phyloP scores from a whole-genome alignment of 2,888 invertebrate species.

The Prosopocoilus inquinatus region DNA sequence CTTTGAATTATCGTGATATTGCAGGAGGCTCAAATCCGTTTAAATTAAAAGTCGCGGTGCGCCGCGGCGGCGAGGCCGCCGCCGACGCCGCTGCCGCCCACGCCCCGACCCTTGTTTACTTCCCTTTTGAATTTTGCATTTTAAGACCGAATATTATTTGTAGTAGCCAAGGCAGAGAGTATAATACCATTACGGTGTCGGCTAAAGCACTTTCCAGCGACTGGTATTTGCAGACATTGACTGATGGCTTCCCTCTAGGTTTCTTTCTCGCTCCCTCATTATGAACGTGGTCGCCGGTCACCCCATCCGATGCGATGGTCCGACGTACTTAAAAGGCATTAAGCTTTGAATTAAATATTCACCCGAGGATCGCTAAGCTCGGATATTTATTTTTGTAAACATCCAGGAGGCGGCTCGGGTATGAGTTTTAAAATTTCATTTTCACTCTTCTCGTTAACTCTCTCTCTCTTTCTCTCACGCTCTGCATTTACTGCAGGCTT shows the following conservation, averaged over 20 bases:
- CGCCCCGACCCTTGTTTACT: constrained; percentile 14
- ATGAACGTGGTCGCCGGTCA: constrained; percentile 9
- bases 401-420: background rate
- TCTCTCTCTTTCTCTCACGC: background rate
- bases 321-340: background rate
- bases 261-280: background rate
- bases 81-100: constrained; percentile 1
- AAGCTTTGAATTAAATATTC: constrained; percentile 3
- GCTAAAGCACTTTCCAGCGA: background rate
- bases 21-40: constrained; percentile 7
- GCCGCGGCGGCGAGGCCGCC: constrained; percentile 1
- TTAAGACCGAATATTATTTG: constrained; percentile 7
- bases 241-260: background rate
- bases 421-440: background rate
- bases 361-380: background rate
- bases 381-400: constrained; percentile 1
- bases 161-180: background rate
- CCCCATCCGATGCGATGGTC: background rate
- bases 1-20: constrained; percentile 19
- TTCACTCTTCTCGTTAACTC: background rate
- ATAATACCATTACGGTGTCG: background rate
- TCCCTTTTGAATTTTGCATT: constrained; percentile 18
- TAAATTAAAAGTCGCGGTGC: constrained; percentile 22
- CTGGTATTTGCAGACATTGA: background rate
- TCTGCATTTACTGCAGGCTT: background rate